A percentile compares a stretch with the other conserved stretches of the same genome.
These are phyloP conservation scores for Drosophila incognita DNA, from an alignment of 2,888 invertebrate genomes.

Conservation along the genomic window DNA sequence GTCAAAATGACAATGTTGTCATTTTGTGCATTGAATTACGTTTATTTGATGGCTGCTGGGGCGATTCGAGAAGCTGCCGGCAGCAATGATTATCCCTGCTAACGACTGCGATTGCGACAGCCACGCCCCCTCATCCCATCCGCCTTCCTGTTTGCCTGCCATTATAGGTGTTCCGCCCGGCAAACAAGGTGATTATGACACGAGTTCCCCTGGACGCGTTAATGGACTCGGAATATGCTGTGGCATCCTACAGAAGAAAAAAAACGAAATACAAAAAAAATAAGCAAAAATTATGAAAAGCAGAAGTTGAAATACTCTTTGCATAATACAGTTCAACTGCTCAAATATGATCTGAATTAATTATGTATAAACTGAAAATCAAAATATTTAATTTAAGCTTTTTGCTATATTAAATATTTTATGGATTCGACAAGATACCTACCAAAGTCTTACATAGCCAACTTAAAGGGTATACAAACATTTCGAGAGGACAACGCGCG, in stretches of 20 bases:
- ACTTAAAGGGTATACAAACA: neutral
- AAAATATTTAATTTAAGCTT: neutral
- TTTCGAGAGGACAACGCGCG: constrained; percentile 41
- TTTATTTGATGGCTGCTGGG: constrained; percentile 69
- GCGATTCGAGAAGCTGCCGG: constrained; percentile 23
- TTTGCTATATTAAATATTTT: neutral
- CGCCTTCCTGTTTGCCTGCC: constrained; percentile 8
- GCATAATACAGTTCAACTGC: fast-evolving
- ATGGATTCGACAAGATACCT: neutral
- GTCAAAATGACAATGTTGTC: constrained; percentile 75
- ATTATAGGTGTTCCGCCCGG: constrained; percentile 71
- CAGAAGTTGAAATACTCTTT: constrained; percentile 17
- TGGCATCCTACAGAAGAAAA: constrained; percentile 16
- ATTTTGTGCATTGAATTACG: constrained; percentile 78
- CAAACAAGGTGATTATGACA: constrained; percentile 77
- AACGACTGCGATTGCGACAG: constrained; percentile 61
- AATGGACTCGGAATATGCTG: constrained; percentile 68
- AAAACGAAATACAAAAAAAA: constrained; percentile 4
- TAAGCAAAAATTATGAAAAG: constrained; percentile 8
- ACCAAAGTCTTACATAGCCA: neutral
- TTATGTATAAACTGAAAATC: neutral
- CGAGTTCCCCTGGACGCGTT: constrained; percentile 66
- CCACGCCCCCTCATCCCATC: neutral
- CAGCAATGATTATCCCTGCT: constrained; percentile 70
- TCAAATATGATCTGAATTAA: neutral